phyloP scores from a whole-genome alignment of 2,113 vertebrate species.

The Salvelinus namaycush region DNA sequence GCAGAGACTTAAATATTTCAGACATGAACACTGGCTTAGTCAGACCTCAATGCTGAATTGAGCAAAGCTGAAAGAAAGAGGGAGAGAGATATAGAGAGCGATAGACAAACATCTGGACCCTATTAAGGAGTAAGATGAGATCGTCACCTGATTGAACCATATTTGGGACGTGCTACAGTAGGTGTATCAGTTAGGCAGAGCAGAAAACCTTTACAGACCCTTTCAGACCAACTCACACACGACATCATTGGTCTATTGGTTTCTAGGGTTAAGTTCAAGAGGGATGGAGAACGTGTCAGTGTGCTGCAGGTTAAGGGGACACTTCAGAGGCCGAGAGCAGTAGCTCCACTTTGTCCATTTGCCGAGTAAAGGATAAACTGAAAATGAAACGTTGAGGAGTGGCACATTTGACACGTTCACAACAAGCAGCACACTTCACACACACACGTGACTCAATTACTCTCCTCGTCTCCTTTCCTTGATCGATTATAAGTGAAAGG shows the following conservation, averaged over 20 bases:
- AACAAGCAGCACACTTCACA: conserved; percentile 8
- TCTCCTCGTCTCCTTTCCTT: no score
- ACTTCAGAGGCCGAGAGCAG: conserved; percentile 12
- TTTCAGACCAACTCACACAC: conserved; percentile 12
- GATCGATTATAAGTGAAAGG: not conserved
- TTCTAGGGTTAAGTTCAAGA: not conserved
- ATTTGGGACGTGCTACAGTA: not conserved
- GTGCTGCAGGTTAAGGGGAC: conserved; percentile 14
- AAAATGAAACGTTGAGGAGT: conserved; percentile 1
- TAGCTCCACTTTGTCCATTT: conserved; percentile 30
- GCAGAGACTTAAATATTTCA: not conserved
- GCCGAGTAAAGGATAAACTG: conserved; percentile 13
- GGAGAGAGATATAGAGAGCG: not conserved
- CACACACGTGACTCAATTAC: not conserved
- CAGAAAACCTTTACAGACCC: conserved; percentile 50
- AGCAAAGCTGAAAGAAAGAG: not conserved
- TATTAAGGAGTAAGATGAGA: not conserved
- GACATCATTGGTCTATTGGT: not conserved
- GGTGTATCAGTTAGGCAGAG: conserved; percentile 17
- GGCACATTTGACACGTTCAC: conserved; percentile 32
- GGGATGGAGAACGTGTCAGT: conserved; percentile 26
- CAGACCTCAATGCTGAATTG: not conserved
- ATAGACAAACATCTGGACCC: no score
- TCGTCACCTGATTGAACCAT: not conserved
- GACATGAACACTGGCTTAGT: not conserved